Conservation (phyloP, 2,797 vertebrate species). For the Sternarchorhynchus goeldii region DNA sequence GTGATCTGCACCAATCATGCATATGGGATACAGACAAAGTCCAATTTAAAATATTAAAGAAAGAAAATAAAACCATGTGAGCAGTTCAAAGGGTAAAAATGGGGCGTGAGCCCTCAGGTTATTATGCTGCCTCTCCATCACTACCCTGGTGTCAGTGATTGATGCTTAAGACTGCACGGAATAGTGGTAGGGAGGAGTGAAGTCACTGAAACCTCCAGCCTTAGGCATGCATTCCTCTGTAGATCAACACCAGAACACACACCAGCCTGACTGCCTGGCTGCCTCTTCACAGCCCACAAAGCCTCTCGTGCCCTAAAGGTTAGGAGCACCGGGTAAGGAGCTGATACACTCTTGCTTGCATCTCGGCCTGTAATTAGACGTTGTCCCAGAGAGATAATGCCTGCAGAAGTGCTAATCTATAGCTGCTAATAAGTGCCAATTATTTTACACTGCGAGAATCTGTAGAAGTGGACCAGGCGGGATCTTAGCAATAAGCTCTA, state of each 20-base stretch:
- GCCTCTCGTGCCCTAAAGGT: too few relatives aligned
- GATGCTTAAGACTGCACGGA: slow-evolving; percentile 12
- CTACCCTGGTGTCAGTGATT: not conserved
- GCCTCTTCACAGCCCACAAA: too few relatives aligned
- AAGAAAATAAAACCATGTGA: too few relatives aligned
- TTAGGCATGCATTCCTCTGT: slow-evolving; percentile 30
- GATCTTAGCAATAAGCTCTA: not conserved
- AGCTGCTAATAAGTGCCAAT: slow-evolving; percentile 28
- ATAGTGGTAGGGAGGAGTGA: slow-evolving; percentile 10
- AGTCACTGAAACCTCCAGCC: slow-evolving; percentile 13
- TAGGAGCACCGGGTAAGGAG: not conserved
- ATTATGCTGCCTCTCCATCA: not conserved
- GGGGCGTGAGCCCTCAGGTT: not conserved
- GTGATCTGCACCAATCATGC: too few relatives aligned
- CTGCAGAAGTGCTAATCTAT: slow-evolving; percentile 14
- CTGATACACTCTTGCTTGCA: not conserved
- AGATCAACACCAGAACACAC: slow-evolving; percentile 35
- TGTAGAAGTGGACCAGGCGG: not conserved
- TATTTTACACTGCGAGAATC: too few relatives aligned
- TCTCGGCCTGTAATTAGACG: slow-evolving; percentile 22
- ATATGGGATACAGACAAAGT: too few relatives aligned
- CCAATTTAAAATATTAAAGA: too few relatives aligned
- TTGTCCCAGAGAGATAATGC: slow-evolving; percentile 26
- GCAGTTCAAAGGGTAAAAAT: not conserved
- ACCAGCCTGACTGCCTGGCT: too few relatives aligned